Percentiles rank a stretch among this genome's conserved stretches.
Conservation (phyloP, 2,797 vertebrate genomes). For the Epinephelus awoara region DNA sequence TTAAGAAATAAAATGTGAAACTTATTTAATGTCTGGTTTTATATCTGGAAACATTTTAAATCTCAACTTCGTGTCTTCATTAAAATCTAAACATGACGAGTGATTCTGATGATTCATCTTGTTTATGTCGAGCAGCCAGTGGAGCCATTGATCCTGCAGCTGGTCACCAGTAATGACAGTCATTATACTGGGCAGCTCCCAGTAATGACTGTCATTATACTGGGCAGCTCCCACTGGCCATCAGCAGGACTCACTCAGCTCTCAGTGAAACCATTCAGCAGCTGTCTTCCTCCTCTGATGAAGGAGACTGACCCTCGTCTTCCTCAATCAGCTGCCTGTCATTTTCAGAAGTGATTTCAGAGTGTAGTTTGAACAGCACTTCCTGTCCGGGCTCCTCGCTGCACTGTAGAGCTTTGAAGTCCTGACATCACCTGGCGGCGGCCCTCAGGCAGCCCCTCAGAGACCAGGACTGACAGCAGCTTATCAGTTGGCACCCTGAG, state of each 20-base stretch:
- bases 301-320: too few relatives aligned
- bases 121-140: constrained; percentile 17
- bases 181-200: constrained; percentile 26
- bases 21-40: too few relatives aligned
- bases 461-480: constrained; percentile 16
- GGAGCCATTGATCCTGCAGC: constrained; percentile 46
- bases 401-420: constrained; percentile 29
- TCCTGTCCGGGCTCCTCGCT: not conserved
- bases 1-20: too few relatives aligned
- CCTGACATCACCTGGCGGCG: constrained; percentile 47
- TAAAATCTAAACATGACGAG: too few relatives aligned
- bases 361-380: constrained; percentile 18
- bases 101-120: constrained; percentile 6
- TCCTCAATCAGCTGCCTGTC: constrained; percentile 9
- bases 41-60: too few relatives aligned
- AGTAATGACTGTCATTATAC: constrained; percentile 58
- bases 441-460: constrained; percentile 31
- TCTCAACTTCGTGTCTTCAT: too few relatives aligned
- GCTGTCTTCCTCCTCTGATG: constrained; percentile 42
- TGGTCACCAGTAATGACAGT: constrained; percentile 58
- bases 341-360: constrained; percentile 22
- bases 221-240: too few relatives aligned
- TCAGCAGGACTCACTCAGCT: not conserved
- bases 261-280: constrained; percentile 18
- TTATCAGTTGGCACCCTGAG: constrained; percentile 38